Percentiles rank a stretch among this genome's conserved stretches.
These are phyloP conservation scores for Thalpophila matura DNA, from an alignment of 2,888 invertebrate species.

Conservation along the genomic window DNA sequence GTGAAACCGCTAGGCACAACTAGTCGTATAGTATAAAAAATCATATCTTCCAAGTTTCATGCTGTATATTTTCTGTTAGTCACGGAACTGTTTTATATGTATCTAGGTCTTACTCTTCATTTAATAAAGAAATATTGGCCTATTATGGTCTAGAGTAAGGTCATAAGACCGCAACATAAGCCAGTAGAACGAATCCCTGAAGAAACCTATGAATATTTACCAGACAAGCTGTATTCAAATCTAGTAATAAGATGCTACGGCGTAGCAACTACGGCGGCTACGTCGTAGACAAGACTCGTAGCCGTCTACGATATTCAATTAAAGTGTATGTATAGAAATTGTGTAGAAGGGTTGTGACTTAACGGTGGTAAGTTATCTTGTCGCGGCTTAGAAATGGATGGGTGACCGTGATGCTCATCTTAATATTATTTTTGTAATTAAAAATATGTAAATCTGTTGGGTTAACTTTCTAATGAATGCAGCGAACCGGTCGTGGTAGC, in stretches of 20 bases:
- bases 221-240: conserved; percentile 5
- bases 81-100: no score
- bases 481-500: no score
- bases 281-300: conserved; percentile 46
- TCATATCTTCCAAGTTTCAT: no score
- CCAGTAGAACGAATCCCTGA: not conserved
- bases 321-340: not conserved
- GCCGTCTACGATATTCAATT: conserved; percentile 28
- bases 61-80: no score
- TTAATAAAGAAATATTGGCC: not conserved
- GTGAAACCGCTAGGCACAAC: no score
- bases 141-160: not conserved
- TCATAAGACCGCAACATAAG: not conserved
- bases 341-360: not conserved
- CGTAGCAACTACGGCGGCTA: conserved; percentile 35
- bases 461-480: no score
- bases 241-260: conserved; percentile 33
- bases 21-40: no score
- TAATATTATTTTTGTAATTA: no score
- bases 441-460: no score
- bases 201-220: conserved; percentile 31
- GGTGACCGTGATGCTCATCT: not conserved
- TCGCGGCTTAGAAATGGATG: conserved; percentile 1
- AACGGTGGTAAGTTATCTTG: not conserved
- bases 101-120: no score